Evolutionary conservation across 1,140 invertebrate species (phyloP), one percentile per base, ranked within the genome.

Genomic region (Lerema accius): DNA sequence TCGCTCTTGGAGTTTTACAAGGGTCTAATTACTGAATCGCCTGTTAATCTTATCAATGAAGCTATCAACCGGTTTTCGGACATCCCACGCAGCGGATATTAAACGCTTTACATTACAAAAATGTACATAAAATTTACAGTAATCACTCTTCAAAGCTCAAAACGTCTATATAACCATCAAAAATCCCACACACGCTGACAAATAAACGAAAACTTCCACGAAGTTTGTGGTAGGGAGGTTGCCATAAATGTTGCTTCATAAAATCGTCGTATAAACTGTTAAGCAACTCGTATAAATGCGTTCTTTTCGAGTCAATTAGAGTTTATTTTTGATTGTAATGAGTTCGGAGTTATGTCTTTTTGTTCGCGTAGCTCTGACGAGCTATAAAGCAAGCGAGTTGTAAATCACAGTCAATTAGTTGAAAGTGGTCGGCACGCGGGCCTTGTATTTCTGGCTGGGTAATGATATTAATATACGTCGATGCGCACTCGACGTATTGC

Each of bases 361-460:
- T 69, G 48, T 46, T 56, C 37, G 42, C 35, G 13, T 19, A 63
- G 60, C 15, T 17, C 32, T 39, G 37, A 42, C 40, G 55, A 50
- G 72, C 72, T 79, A 78, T 83, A 77, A 82, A 75, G 70, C 74
- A 71, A 48, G 65, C 48, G 50, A 79, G 78, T 82, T 83, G 76
- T 83, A 82, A 82, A 83, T 83, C 76, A 79, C 73, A 73, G 73
- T 78, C 76, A 76, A 81, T 80, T 82, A 83, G 80, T 71, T 55
- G 69, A 75, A 73, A 74, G 70, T 69, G 73, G 62, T 65, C 59
- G 51, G 55, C 61, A 61, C 48, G 61, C 42, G 49, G 61, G 50
- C 69, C 62, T 73, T 70, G 63, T 73, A 69, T 80, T 77, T 80
- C 75, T 62, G 71, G 74, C 48, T 37, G 71, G 13, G 75, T 81